phyloP scores from a whole-genome alignment of 1,140 invertebrate genomes.

The Antheraea mylitta region DNA sequence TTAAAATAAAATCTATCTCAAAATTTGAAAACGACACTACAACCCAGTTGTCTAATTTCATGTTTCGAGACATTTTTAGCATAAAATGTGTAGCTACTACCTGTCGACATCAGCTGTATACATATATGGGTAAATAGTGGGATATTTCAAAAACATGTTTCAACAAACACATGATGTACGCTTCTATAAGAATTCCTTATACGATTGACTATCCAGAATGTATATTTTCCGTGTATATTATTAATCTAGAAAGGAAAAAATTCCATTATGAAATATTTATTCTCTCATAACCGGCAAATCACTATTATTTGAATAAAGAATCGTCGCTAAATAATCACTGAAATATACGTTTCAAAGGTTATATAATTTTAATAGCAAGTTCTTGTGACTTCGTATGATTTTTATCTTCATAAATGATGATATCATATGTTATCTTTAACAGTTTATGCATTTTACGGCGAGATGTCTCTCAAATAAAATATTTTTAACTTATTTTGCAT shows the following conservation, averaged over 20 bases:
- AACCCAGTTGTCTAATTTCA: conserved; percentile 27
- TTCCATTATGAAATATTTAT: neutral
- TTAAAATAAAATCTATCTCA: no score
- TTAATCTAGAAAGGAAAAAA: neutral
- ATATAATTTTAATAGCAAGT: no score
- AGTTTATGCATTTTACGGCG: no score
- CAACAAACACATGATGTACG: neutral
- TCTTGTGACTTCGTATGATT: no score
- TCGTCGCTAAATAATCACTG: neutral
- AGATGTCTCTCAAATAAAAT: no score
- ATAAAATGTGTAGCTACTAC: no score
- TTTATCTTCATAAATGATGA: no score
- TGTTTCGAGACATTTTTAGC: conserved; percentile 14
- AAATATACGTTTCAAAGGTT: no score
- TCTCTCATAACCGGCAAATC: neutral
- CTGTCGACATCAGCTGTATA: neutral
- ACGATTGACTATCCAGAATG: no score
- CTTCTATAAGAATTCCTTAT: neutral
- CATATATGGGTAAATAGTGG: neutral
- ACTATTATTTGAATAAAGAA: neutral
- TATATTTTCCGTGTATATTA: neutral
- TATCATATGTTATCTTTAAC: no score
- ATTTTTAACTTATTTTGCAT: no score
- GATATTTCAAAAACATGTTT: neutral
- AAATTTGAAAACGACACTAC: neutral